Conservation (phyloP, 1,140 invertebrate genomes). For the Chrysopa pallens region DNA sequence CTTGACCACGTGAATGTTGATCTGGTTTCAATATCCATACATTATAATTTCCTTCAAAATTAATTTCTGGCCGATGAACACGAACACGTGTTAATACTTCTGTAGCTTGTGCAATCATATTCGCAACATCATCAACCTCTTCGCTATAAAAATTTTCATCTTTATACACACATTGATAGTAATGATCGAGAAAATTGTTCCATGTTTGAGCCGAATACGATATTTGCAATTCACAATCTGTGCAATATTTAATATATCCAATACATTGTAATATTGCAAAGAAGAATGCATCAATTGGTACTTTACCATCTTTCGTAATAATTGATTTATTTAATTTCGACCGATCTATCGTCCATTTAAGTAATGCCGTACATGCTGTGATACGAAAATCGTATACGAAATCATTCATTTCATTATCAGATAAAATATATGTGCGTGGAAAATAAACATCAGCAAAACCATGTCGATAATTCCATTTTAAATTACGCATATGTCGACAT, state of each 20-base stretch:
- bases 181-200: slow-evolving; percentile 47
- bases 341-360: slow-evolving; percentile 54
- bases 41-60: slow-evolving; percentile 62
- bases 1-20: slow-evolving; percentile 65
- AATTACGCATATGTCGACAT: background rate
- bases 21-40: slow-evolving; percentile 90
- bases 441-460: background rate
- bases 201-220: slow-evolving; percentile 36
- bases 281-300: slow-evolving; percentile 53
- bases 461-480: background rate
- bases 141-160: slow-evolving; percentile 13
- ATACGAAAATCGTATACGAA: slow-evolving; percentile 82
- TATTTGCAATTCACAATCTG: slow-evolving; percentile 29
- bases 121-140: background rate
- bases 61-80: slow-evolving; percentile 40
- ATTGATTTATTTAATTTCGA: slow-evolving; percentile 32
- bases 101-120: background rate
- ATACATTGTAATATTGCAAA: slow-evolving; percentile 60
- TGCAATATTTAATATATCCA: slow-evolving; percentile 44
- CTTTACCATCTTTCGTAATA: slow-evolving; percentile 37
- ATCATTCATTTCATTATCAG: slow-evolving; percentile 61
- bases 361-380: slow-evolving; percentile 65
- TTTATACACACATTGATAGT: slow-evolving; percentile 26
- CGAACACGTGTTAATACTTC: slow-evolving; percentile 23
- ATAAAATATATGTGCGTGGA: slow-evolving; percentile 17